A percentile compares a stretch with the other conserved stretches of the same genome.
Conservation (phyloP, 2,888 invertebrate genomes). For the Drosophila paranaensis region DNA sequence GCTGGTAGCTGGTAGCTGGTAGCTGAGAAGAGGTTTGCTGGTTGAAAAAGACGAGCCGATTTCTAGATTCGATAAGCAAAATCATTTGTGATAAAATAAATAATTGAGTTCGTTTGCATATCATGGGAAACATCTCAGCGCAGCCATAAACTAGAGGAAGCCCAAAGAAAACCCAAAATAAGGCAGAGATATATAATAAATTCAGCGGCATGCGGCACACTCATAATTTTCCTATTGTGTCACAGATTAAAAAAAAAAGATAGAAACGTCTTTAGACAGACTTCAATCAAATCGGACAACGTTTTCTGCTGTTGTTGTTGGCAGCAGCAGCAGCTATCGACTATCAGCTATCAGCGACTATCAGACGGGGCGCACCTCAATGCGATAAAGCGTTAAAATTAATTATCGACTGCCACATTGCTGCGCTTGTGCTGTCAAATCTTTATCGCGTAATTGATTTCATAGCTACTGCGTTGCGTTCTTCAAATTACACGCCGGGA, state of each 20-base stretch:
- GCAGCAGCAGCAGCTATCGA: constrained; percentile 28
- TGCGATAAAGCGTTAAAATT: constrained; percentile 81
- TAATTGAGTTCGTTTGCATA: constrained; percentile 84
- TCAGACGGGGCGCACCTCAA: constrained; percentile 70
- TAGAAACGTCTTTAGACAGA: constrained; percentile 67
- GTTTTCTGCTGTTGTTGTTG: constrained; percentile 17
- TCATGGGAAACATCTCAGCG: constrained; percentile 77
- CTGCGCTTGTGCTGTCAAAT: constrained; percentile 79
- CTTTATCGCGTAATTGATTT: constrained; percentile 81
- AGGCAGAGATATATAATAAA: constrained; percentile 58
- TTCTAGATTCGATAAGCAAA: constrained; percentile 81
- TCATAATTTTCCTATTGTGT: constrained; percentile 70
- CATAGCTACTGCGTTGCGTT: constrained; percentile 80
- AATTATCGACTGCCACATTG: constrained; percentile 80
- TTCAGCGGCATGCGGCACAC: constrained; percentile 56
- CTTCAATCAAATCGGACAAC: constrained; percentile 74
- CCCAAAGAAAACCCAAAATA: constrained; percentile 19
- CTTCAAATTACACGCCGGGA: constrained; percentile 70
- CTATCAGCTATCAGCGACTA: constrained; percentile 69
- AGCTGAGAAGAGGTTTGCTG: constrained; percentile 69
- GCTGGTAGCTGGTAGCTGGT: constrained; percentile 40
- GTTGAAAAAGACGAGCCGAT: constrained; percentile 71
- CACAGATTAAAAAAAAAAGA: constrained; percentile 63
- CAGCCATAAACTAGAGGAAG: constrained; percentile 35
- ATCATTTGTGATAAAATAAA: constrained; percentile 82